Evolutionary conservation across 1,140 invertebrate species (phyloP).

Genomic region (Bombus confusus): DNA sequence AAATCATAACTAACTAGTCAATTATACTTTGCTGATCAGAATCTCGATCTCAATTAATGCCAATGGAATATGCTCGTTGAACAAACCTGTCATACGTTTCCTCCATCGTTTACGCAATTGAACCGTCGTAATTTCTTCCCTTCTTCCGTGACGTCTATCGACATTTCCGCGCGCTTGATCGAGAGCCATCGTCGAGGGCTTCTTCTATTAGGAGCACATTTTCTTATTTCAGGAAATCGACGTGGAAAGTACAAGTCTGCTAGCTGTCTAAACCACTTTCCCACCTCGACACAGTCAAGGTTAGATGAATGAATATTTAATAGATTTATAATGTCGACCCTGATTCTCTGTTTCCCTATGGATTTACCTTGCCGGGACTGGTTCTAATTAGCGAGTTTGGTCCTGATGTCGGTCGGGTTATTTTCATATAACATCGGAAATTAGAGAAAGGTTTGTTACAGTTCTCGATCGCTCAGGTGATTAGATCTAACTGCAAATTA

Average conservation of each 20-base stretch:
- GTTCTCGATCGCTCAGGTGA: constrained; percentile 8
- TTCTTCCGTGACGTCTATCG: constrained; percentile 15
- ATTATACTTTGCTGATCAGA: neutral
- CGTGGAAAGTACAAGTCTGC: constrained; percentile 33
- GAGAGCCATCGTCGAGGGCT: neutral
- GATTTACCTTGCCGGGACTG: neutral
- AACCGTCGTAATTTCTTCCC: neutral
- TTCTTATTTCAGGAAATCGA: constrained; percentile 28
- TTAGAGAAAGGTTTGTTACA: constrained; percentile 37
- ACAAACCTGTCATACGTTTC: neutral
- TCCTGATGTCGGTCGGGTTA: neutral
- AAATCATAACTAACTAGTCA: neutral
- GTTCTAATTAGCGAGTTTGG: constrained; percentile 12
- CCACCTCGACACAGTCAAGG: neutral
- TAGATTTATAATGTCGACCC: neutral
- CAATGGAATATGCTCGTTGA: too few relatives aligned
- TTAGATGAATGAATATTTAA: constrained; percentile 20
- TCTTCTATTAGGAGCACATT: constrained; percentile 6
- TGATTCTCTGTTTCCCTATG: neutral
- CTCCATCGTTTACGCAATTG: neutral
- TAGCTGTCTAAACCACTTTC: constrained; percentile 43
- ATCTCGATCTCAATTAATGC: neutral
- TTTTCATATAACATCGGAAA: constrained; percentile 10
- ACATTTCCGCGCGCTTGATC: constrained; percentile 16
- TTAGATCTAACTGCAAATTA: constrained; percentile 5